Base-by-base conservation (phyloP, 1,140 invertebrate species). In the Dendrolimus kikuchii region DNA sequence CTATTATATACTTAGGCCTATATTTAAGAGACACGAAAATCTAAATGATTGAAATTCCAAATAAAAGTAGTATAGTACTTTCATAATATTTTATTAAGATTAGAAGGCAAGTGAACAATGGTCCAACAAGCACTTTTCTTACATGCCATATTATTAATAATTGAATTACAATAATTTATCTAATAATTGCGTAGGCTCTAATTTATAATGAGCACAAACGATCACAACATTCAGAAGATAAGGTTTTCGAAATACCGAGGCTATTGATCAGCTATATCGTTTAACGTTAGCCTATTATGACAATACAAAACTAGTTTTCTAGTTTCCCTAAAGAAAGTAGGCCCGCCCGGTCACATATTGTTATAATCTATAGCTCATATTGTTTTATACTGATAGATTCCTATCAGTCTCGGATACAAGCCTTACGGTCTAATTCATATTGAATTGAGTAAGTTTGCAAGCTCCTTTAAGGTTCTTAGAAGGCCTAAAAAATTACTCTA, bases 91-190 rank as follows among this genome's bases (percentile, higher is more conserved):
- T 55, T 54, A 49, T 62, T 66, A 67, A 62, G 71, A 76, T 67
- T 60, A 74, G 57, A 76, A 74, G 70, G 79, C 79, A 72, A 69
- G 81, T 83, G 81, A 81, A 85, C 80, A 85, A 79, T 79, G 80
- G 78, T 85, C 74, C 81, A 81, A 75, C 81, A 79, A 79, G 77
- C 77, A 81, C 77, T 65, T 71, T 71, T 67, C 71, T 72, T 82
- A 84, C 48, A 60, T 64, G 62, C 69, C 60, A 62, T 75, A 75
- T 71, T 66, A 23, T 23, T 23, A 23, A 76, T 76, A 77, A 70
- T 81, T 74, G 68, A 78, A 66, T 81, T 79, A 80, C 73, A 78
- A 81, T 83, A 72, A 74, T 53, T 76, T 82, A 80, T 66, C 74
- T 81, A 80, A 60, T 71, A 62, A 66, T 56, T 66, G 53, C 38